Base-by-base conservation (phyloP, 2,797 vertebrate species). In the Myiothlypis chrysogaster region DNA sequence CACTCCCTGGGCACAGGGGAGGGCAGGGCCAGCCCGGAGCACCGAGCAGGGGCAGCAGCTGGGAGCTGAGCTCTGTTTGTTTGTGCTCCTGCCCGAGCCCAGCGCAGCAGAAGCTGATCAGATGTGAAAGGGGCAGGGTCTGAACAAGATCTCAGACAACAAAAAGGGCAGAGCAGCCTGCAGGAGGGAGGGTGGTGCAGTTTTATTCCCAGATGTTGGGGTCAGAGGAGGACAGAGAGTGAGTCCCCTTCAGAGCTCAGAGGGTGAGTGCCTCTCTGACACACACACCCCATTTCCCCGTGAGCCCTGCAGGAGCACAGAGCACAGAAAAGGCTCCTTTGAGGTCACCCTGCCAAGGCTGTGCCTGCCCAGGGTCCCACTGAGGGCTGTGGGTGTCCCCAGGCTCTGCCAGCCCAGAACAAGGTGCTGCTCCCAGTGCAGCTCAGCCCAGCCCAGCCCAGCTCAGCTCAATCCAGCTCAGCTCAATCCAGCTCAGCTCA, bases 101-200 rank as follows among this genome's bases (percentile, higher is more conserved):
- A 87, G 94, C 93, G 75, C 87, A 87, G 95, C 93, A 92, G 95
- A 56, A 73, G 82, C 87, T 64, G 93, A 89, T 89, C 37, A 1
- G 4, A 68, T 2, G 60, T 78, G 89, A 91, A 59, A 87, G 85
- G 86, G 71, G 28, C 64, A 70, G 82, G 93, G 46, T 49, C 76
- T 70, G 75, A 93, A 91, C 91, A 77, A 89, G 79, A 71, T 9
- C 91, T 93, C 94, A 80, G 87, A 89, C 91, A 91, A 86, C 64
- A 81, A 32, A 83, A 87, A 96, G 95, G 87, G 68, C 95, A 94
- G 79, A 50, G 84, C 87, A 60, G 52, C 89, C 91, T 28, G 64
- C 69, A 75, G 87, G 56, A 93, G 64, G 71, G 85, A 25, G 64
- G 44, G 46, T 6, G 89, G 50, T n/a, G 76, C 1, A 3, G 82